These are phyloP conservation scores for Solenopsis invicta DNA, from an alignment of 1,140 invertebrate genomes.

Conservation along the genomic window DNA sequence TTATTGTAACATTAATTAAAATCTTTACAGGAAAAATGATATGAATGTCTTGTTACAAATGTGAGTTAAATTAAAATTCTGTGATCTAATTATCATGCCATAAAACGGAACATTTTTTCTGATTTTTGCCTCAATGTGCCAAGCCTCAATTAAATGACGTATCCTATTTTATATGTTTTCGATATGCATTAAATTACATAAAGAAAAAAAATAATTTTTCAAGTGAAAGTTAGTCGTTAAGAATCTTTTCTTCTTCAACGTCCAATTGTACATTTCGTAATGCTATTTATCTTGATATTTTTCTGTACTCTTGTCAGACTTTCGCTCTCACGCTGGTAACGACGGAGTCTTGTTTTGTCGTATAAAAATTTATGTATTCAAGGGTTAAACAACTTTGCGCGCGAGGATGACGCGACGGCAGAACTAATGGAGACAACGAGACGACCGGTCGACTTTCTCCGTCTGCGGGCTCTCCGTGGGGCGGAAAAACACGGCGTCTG, in stretches of 20 bases:
- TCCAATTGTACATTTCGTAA: neutral
- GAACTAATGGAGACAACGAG: slow-evolving; percentile 45
- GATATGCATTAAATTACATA: neutral
- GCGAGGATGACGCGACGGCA: slow-evolving; percentile 5
- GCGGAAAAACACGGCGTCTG: slow-evolving; percentile 65
- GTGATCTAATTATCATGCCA: neutral
- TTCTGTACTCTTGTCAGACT: neutral
- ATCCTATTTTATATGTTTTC: neutral
- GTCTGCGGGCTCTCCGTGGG: slow-evolving; percentile 19
- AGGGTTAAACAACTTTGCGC: slow-evolving; percentile 12
- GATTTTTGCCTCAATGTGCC: neutral
- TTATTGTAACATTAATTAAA: neutral
- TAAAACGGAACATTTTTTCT: neutral
- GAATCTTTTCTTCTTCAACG: neutral
- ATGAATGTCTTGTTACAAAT: neutral
- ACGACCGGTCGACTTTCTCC: slow-evolving; percentile 43
- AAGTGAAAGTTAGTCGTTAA: neutral
- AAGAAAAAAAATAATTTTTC: neutral
- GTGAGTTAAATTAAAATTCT: neutral
- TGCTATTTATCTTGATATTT: slow-evolving; percentile 6
- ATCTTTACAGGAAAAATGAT: neutral
- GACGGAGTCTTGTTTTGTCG: slow-evolving; percentile 5
- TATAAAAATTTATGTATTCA: slow-evolving; percentile 38
- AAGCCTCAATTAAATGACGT: neutral
- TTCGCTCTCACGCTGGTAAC: neutral